Percentiles rank a stretch among this genome's conserved stretches.
Conservation (phyloP, 2,113 vertebrate genomes). For the Paraplagusia blochii region DNA sequence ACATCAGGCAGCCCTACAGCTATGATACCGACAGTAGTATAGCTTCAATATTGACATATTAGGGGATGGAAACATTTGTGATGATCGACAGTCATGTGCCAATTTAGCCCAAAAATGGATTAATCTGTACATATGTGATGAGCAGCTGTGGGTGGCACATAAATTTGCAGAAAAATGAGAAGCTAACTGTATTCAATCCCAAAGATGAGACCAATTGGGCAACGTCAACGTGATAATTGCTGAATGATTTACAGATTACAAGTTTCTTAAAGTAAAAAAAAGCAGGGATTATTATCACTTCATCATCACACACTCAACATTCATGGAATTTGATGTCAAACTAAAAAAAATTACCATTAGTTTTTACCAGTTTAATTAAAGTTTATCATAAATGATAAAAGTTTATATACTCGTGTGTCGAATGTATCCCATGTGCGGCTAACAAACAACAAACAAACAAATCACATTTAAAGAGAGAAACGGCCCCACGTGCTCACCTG, state of each 20-base stretch:
- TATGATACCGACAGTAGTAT: not conserved
- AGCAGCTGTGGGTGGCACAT: slow-evolving; percentile 26
- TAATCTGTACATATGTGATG: slow-evolving; percentile 27
- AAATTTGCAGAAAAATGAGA: slow-evolving; percentile 10
- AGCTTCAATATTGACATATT: slow-evolving; percentile 14
- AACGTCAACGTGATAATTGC: not conserved
- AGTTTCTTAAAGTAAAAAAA: not conserved
- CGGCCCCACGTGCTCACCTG: slow-evolving; percentile 78
- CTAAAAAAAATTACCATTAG: too few species aligned
- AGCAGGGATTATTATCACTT: not conserved
- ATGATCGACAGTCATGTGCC: slow-evolving; percentile 21
- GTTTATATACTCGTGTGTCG: too few species aligned
- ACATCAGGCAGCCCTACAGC: slow-evolving; percentile 4
- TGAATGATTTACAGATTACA: not conserved
- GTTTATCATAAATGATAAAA: too few species aligned
- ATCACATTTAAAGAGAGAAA: too few species aligned
- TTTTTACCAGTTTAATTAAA: too few species aligned
- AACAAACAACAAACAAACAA: too few species aligned
- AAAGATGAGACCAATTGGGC: slow-evolving; percentile 1
- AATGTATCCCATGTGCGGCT: too few species aligned
- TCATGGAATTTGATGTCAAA: not conserved
- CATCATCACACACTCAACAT: too few species aligned
- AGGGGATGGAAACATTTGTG: slow-evolving; percentile 15
- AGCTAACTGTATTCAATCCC: slow-evolving; percentile 1
- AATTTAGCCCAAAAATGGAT: slow-evolving; percentile 35